These are phyloP conservation scores for Mesitornis unicolor DNA, from an alignment of 2,113 vertebrate species.

Conservation along the genomic window DNA sequence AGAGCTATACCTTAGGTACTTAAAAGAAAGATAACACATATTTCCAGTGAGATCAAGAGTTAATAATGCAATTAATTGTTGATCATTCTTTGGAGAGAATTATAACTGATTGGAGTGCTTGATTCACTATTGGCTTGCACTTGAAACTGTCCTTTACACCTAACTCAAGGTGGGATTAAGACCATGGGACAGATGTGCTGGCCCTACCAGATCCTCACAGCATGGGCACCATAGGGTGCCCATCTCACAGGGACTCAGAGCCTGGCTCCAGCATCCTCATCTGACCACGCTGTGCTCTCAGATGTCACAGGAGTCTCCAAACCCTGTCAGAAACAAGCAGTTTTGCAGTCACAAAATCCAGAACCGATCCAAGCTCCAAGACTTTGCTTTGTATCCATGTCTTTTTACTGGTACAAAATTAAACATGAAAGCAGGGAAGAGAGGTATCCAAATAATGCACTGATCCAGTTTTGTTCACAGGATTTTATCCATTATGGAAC, in stretches of 20 bases:
- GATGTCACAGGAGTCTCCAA: neutral
- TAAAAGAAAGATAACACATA: neutral
- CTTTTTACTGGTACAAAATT: neutral
- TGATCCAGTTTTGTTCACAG: neutral
- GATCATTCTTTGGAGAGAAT: slow-evolving; percentile 25
- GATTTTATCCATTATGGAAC: neutral
- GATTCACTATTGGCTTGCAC: neutral
- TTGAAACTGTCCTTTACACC: neutral
- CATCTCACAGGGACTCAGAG: neutral
- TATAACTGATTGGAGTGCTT: neutral
- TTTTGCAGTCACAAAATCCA: neutral
- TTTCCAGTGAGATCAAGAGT: slow-evolving; percentile 43
- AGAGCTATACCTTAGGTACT: slow-evolving; percentile 8
- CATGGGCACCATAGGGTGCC: accelerated
- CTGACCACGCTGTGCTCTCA: neutral
- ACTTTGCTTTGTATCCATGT: accelerated
- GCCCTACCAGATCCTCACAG: neutral
- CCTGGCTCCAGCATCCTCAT: accelerated
- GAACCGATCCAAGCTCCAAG: neutral
- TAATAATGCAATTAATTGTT: slow-evolving; percentile 60
- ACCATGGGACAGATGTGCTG: neutral
- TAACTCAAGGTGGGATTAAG: neutral
- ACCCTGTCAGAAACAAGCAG: accelerated
- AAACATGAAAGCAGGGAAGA: neutral
- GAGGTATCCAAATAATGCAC: neutral